Evolutionary conservation across 2,888 invertebrate genomes (phyloP), one percentile per base, ranked within the genome.

Genomic region (Linnaemya vulpina): DNA sequence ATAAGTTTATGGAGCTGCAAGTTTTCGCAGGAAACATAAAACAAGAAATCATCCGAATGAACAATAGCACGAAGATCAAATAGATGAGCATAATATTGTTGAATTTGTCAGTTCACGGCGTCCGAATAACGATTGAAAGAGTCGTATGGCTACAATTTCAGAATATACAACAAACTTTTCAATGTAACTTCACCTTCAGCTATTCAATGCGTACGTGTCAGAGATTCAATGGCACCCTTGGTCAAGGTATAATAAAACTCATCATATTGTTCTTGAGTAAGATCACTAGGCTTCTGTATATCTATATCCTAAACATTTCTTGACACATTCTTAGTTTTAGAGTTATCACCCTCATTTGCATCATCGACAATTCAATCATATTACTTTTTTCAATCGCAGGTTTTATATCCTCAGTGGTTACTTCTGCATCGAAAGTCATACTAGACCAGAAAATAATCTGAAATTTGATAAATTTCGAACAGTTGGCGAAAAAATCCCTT

Each of bases 181-280:
- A 99, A 99, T 9, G 98, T 98, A 9, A 99, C 99, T 94, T 99
- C 99, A 86, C 99, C 99, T 93, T 99, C 99, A 30, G 99, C 99
- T 85, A 98, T 95, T 93, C 99, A 99, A 93, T 99, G 99, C 7
- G 92, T 93, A 91, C 96, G 96, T 3, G 96, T 95, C 65, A 99
- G 93, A 11, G 98, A 98, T 71, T 96, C 95, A 80, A 96, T 94
- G 1, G 94, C 93, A 92, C 98, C 98, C 93, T 98, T 98, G 71
- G 98, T 98, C 88, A 99, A 94, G 38, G 96, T 95, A 93, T 97
- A 97, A 94, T 99, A 99, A 94, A 99, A 99, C 90, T 97, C 97
- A 86, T 95, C 94, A 93, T 99, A 99, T 92, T 99, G 99, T 11
- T 95, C 95, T 83, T 98, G 97, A 8, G 93, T 93, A 35, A 99